Evolutionary conservation across 2,113 vertebrate genomes (phyloP).

Genomic region (Lepisosteus oculatus): DNA sequence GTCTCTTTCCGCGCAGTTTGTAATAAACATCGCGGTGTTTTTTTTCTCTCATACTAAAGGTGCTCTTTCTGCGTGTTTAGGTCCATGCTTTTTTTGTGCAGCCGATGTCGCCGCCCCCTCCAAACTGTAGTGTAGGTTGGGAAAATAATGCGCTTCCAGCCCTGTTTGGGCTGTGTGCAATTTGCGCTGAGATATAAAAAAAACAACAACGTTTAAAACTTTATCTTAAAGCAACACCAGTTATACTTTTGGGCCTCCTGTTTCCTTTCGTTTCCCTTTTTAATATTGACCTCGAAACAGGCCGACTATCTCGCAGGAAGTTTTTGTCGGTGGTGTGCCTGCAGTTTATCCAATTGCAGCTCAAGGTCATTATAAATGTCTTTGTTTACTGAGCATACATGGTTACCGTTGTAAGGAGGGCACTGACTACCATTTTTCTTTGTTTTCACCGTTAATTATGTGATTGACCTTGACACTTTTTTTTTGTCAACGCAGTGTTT

Average conservation of each 20-base stretch:
- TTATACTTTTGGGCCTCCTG: too few relatives aligned
- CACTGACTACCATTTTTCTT: too few relatives aligned
- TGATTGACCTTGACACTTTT: too few relatives aligned
- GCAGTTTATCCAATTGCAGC: not conserved
- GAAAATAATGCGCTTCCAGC: slow-evolving; percentile 24
- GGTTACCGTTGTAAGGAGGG: not conserved
- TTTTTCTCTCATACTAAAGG: not conserved
- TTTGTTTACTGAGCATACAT: not conserved
- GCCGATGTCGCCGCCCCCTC: slow-evolving; percentile 4
- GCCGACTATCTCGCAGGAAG: not conserved
- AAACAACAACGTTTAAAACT: not conserved
- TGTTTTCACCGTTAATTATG: too few relatives aligned
- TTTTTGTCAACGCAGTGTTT: too few relatives aligned
- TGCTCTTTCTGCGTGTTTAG: not conserved
- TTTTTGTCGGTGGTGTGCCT: not conserved
- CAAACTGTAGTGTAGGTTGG: slow-evolving; percentile 19
- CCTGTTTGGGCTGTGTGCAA: slow-evolving; percentile 27
- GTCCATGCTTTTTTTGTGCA: not conserved
- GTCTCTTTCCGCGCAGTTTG: slow-evolving; percentile 10
- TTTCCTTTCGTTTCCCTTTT: too few relatives aligned
- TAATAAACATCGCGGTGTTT: too few relatives aligned
- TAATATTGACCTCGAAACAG: not conserved
- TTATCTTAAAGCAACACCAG: not conserved
- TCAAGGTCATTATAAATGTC: slow-evolving; percentile 8
- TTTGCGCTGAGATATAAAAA: not conserved